Base-by-base conservation (phyloP, 2,797 vertebrate genomes). In the Clarias platycephalus region DNA sequence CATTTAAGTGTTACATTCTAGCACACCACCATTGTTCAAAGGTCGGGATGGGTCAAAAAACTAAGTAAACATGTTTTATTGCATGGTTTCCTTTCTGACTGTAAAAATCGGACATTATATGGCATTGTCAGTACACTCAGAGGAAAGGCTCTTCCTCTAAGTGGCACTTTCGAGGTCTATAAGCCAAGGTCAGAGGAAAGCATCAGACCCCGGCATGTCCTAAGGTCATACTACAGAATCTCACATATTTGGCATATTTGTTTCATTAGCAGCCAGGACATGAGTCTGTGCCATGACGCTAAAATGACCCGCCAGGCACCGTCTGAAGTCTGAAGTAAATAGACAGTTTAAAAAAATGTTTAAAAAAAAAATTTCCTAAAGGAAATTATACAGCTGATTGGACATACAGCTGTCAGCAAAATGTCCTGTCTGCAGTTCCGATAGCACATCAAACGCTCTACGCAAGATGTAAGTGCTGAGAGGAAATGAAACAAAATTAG, bases 401-500 rank as follows among this genome's bases (percentile, higher is more conserved):
- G 88, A 93, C 91, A 90, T 83, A 37, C 58, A 77, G 90, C 81
- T 86, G 89, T 94, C 91, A 93, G 87, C 90, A 89, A 91, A 91
- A 94, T 68, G 89, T 93, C 93, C 92, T 91, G 91, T 78, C 88
- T 85, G 64, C 86, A 89, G 88, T 89, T 91, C 87, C 89, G 89
- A 90, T 87, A 89, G 91, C 88, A 90, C 86, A 80, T 72, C 37
- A 85, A 49, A 91, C 87, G 86, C 67, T 79, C 81, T 88, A 83
- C 85, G 90, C 87, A 89, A 83, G 87, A 68, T 62, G 82, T 84
- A 89, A 81, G 81, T 83, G 58, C 85, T 83, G 77, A 86, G 72
- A 92, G 91, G 89, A 93, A 92, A 91, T 87, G 90, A 94, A 94
- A 94, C 92, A 92, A 78, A 92, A 94, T 91, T 81, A 90, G 87